Conservation (phyloP, 2,113 vertebrate genomes). For the Anolis carolinensis region DNA sequence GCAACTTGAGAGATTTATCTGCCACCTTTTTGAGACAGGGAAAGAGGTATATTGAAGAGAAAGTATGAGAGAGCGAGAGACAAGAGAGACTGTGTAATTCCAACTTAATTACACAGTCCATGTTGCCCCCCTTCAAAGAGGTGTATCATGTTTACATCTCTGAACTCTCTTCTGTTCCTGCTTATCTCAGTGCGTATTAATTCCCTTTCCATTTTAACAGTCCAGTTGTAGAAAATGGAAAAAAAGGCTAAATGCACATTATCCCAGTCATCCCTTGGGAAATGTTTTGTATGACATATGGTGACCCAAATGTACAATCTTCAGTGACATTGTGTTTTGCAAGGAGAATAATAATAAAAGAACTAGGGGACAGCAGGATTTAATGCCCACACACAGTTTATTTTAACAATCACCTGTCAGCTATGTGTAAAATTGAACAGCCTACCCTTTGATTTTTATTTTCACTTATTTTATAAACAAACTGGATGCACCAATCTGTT, state of each 20-base stretch:
- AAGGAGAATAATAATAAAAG: neutral
- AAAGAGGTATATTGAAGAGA: neutral
- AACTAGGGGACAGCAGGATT: neutral
- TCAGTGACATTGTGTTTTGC: neutral
- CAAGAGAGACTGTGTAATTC: no score
- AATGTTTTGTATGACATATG: neutral
- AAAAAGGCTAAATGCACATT: slow-evolving; percentile 16
- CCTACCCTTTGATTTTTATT: neutral
- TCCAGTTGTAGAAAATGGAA: neutral
- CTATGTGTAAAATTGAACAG: neutral
- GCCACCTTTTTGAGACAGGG: rapidly evolving
- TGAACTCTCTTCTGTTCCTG: slow-evolving; percentile 18
- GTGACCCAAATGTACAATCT: slow-evolving; percentile 20
- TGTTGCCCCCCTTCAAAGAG: neutral
- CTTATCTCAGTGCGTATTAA: neutral
- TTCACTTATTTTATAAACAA: neutral
- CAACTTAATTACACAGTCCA: slow-evolving; percentile 4
- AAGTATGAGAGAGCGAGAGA: neutral
- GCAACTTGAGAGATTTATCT: neutral
- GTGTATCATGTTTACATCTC: neutral
- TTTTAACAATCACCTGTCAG: neutral
- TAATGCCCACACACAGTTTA: neutral
- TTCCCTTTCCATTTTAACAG: neutral
- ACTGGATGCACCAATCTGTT: neutral
- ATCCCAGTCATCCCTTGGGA: slow-evolving; percentile 12